Evolutionary conservation across 2,888 invertebrate species (phyloP).

Genomic region (Epinotia nisella): DNA sequence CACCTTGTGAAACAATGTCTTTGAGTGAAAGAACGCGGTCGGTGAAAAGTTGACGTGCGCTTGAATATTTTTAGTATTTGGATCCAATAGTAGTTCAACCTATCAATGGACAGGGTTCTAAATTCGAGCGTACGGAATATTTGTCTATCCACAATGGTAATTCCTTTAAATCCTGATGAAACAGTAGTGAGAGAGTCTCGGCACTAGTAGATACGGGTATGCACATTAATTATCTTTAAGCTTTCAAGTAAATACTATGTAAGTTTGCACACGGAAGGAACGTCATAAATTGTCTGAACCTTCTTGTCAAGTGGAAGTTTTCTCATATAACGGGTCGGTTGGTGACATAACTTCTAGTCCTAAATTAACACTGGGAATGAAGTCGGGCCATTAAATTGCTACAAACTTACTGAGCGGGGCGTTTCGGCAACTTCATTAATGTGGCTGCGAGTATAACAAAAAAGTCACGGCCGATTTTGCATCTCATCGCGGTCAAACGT

Average conservation of each 20-base stretch:
- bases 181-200: constrained; percentile 2
- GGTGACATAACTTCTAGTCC: constrained; percentile 59
- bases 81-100: too few relatives aligned
- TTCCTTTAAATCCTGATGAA: neutral
- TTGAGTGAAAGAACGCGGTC: neutral
- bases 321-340: constrained; percentile 63
- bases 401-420: constrained; percentile 43
- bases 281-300: constrained; percentile 62
- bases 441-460: constrained; percentile 40
- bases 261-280: constrained; percentile 48
- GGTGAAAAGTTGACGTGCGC: neutral
- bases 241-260: constrained; percentile 39
- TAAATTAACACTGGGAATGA: constrained; percentile 64
- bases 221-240: constrained; percentile 31
- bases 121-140: too few relatives aligned
- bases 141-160: neutral
- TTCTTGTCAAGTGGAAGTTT: constrained; percentile 64
- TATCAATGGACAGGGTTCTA: too few relatives aligned
- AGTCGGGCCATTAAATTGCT: constrained; percentile 49
- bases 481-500: constrained; percentile 33
- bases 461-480: constrained; percentile 38
- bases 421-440: constrained; percentile 42
- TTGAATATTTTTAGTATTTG: neutral
- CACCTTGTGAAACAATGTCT: neutral
- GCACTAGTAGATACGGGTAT: constrained; percentile 17